phyloP scores from a whole-genome alignment of 1,140 invertebrate genomes.

The Drosophila carrolli region DNA sequence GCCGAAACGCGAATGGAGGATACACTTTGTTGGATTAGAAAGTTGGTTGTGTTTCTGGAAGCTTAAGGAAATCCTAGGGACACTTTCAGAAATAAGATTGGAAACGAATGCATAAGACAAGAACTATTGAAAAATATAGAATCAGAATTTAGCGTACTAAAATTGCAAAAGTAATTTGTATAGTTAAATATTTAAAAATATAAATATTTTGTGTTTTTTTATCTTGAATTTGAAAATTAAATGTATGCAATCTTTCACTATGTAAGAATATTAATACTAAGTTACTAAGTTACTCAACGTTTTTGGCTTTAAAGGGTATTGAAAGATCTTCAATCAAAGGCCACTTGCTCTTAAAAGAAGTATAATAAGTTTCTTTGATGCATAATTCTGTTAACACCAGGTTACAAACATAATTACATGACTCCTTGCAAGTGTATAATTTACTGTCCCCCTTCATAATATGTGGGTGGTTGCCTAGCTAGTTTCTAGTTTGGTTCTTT shows the following conservation, averaged over 20 bases:
- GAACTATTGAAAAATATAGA: too few species aligned
- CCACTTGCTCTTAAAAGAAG: background rate
- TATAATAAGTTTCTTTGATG: too few species aligned
- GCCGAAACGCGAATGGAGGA: background rate
- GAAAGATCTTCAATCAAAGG: too few species aligned
- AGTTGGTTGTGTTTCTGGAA: background rate
- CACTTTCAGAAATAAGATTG: too few species aligned
- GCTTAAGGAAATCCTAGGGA: too few species aligned
- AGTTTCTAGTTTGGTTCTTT: constrained; percentile 16
- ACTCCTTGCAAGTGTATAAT: constrained; percentile 21
- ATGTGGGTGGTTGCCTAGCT: constrained; percentile 40
- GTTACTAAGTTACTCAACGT: background rate
- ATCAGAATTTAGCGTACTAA: too few species aligned
- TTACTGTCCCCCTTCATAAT: constrained; percentile 8
- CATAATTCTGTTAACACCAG: background rate
- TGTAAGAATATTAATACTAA: too few species aligned
- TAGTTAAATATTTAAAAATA: too few species aligned
- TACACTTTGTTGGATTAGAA: constrained; percentile 11
- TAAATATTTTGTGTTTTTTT: too few species aligned
- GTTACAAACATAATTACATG: background rate
- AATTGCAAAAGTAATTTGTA: too few species aligned
- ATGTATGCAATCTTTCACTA: background rate
- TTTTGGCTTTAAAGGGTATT: background rate
- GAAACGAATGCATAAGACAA: too few species aligned
- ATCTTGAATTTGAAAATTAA: background rate